Conservation (phyloP, 2,113 vertebrate genomes). For the Bostrychus sinensis region DNA sequence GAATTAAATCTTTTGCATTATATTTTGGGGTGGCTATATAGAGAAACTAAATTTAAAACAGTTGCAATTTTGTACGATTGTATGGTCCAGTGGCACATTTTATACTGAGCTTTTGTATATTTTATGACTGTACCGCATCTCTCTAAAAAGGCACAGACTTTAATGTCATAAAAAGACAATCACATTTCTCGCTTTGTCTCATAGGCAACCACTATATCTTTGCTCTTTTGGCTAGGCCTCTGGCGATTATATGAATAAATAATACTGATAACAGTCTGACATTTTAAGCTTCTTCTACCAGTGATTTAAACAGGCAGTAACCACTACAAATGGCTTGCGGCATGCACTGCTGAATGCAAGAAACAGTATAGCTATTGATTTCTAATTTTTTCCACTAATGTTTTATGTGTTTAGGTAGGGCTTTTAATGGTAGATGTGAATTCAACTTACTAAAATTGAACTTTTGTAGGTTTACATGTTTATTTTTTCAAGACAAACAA, state of each 20-base stretch:
- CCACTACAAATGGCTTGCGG: neutral
- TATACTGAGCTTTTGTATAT: neutral
- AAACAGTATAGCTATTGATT: conserved; percentile 1
- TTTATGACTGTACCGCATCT: neutral
- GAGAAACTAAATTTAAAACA: neutral
- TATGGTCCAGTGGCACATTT: neutral
- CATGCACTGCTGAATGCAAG: neutral
- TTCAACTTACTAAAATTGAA: too few species aligned
- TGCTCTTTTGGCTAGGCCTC: neutral
- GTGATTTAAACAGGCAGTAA: neutral
- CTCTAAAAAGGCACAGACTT: neutral
- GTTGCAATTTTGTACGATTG: too few species aligned
- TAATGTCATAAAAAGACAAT: neutral
- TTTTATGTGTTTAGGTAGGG: too few species aligned
- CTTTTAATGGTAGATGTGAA: too few species aligned
- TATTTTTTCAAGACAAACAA: too few species aligned
- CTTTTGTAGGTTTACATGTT: too few species aligned
- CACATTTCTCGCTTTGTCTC: neutral
- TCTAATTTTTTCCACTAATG: neutral
- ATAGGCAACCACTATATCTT: neutral
- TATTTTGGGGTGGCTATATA: neutral
- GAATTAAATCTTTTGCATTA: neutral
- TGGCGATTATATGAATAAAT: neutral
- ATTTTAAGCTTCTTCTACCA: neutral
- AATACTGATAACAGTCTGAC: neutral